Evolutionary conservation across 2,888 invertebrate species (phyloP).

Genomic region (Oligia latruncula): DNA sequence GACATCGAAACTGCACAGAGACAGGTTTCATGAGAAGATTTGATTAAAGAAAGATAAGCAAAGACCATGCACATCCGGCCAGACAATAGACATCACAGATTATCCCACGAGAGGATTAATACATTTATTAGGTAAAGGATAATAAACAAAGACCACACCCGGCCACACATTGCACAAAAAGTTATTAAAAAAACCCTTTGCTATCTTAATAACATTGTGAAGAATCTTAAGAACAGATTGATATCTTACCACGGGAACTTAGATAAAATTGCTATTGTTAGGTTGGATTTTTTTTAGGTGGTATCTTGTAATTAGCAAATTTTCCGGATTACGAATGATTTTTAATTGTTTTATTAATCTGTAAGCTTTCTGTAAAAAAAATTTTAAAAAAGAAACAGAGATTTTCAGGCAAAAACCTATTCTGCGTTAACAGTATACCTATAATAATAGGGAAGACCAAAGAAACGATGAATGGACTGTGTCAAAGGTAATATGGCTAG

Average conservation of each 20-base stretch:
- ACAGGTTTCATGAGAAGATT: constrained; percentile 4
- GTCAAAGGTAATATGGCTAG: no score
- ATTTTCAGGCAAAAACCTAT: not conserved
- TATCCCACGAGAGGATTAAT: not conserved
- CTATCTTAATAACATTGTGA: not conserved
- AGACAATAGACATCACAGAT: not conserved
- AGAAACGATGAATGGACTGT: not conserved
- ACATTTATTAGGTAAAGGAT: no score
- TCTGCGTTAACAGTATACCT: not conserved
- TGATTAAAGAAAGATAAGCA: not conserved
- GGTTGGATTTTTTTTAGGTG: not conserved
- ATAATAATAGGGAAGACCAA: not conserved
- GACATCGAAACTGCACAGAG: not conserved
- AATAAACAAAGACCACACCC: no score
- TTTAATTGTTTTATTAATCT: no score
- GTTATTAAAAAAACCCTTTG: not conserved
- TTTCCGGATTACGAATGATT: no score
- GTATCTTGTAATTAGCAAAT: no score
- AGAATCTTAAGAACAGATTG: not conserved
- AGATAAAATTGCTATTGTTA: not conserved
- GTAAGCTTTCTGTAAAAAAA: no score
- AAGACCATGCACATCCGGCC: not conserved
- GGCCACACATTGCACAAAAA: no score
- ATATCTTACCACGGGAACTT: not conserved
- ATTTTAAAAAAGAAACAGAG: not conserved